These are phyloP conservation scores for Calidris pugnax DNA, from an alignment of 2,113 vertebrate species.

Conservation along the genomic window DNA sequence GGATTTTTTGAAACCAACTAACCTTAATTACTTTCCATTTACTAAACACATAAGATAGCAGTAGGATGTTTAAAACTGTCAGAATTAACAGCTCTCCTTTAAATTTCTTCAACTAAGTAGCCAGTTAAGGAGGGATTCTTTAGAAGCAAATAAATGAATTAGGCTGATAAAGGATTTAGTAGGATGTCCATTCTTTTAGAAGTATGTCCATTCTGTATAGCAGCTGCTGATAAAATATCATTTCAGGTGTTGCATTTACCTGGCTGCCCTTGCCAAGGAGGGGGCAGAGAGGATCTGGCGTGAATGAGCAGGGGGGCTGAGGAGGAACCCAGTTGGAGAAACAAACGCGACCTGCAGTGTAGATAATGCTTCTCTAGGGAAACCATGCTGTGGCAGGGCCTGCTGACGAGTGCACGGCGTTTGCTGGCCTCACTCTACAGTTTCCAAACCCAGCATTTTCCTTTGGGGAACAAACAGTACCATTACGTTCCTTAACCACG, in stretches of 20 bases:
- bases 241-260: not conserved
- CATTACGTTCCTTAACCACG: not conserved
- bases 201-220: not conserved
- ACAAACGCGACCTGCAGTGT: accelerated
- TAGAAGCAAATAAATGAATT: not conserved
- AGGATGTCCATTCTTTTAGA: not conserved
- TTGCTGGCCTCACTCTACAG: not conserved
- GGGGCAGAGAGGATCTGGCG: not conserved
- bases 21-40: constrained; percentile 10
- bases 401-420: not conserved
- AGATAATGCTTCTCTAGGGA: not conserved
- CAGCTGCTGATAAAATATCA: not conserved
- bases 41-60: not conserved
- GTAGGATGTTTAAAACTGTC: not conserved
- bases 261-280: not conserved
- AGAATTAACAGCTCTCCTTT: not conserved
- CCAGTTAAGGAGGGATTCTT: not conserved
- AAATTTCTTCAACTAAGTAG: not conserved
- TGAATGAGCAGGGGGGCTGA: accelerated
- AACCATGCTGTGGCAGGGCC: not conserved
- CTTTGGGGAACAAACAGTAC: not conserved
- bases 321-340: not conserved
- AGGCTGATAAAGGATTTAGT: not conserved
- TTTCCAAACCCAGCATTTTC: not conserved
- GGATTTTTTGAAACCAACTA: not conserved